phyloP scores from a whole-genome alignment of 2,888 invertebrate genomes.

The Nephrocerus scutellatus region DNA sequence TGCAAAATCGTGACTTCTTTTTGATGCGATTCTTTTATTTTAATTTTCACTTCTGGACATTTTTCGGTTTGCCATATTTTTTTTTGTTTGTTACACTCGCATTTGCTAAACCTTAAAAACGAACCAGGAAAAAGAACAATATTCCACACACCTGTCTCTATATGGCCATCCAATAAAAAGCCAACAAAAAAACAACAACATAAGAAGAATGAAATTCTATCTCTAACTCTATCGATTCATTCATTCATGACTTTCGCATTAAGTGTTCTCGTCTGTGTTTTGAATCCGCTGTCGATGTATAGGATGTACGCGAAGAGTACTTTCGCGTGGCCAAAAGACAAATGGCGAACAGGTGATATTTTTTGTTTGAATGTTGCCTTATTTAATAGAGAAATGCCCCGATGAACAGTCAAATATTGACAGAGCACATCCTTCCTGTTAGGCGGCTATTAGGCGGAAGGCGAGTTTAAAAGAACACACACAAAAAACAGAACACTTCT shows the following conservation, averaged over 20 bases:
- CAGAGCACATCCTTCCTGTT: too few species aligned
- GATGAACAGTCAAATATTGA: too few species aligned
- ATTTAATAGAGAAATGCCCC: too few species aligned
- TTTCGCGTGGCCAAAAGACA: slow-evolving; percentile 23
- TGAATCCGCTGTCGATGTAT: too few species aligned
- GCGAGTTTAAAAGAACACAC: not conserved
- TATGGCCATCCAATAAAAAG: slow-evolving; percentile 11
- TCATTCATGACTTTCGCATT: too few species aligned
- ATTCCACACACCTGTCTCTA: slow-evolving; percentile 16
- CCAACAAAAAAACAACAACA: slow-evolving; percentile 8
- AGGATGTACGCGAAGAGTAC: slow-evolving; percentile 14
- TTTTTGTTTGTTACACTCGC: too few species aligned
- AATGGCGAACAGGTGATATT: slow-evolving; percentile 22
- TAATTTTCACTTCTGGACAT: not conserved
- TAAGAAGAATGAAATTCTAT: slow-evolving; percentile 3
- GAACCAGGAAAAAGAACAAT: slow-evolving; percentile 8
- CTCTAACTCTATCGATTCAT: slow-evolving; percentile 5
- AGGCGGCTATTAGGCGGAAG: too few species aligned
- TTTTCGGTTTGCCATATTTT: too few species aligned
- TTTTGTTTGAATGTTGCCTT: slow-evolving; percentile 2
- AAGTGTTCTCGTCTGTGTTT: too few species aligned
- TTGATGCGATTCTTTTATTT: not conserved
- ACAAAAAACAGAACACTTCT: not conserved
- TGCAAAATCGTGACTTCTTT: too few species aligned
- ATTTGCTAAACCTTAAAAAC: too few species aligned